Evolutionary conservation across 2,888 invertebrate species (phyloP).

Genomic region (Trichogramma dendrolimi): DNA sequence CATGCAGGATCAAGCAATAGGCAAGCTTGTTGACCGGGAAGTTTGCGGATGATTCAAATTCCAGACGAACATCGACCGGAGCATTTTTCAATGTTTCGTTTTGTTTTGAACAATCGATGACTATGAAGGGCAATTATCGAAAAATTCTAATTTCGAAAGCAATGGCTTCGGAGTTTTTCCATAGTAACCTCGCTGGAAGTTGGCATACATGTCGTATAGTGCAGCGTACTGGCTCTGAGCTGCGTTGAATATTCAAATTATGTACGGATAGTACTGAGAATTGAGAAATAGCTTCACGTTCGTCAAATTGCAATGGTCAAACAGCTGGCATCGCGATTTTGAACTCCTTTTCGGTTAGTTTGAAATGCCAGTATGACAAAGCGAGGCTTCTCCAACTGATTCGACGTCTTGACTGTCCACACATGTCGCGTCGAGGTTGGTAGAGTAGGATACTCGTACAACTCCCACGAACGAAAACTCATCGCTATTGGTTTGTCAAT

Average conservation of each 20-base stretch:
- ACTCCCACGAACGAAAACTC: slow-evolving; percentile 44
- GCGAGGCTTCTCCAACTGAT: slow-evolving; percentile 45
- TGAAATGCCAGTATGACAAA: too few relatives aligned
- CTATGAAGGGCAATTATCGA: background rate
- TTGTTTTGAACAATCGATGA: slow-evolving; percentile 13
- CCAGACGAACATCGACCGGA: slow-evolving; percentile 19
- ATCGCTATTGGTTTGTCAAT: too few relatives aligned
- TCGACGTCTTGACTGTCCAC: slow-evolving; percentile 39
- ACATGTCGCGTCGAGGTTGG: slow-evolving; percentile 39
- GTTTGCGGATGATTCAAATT: slow-evolving; percentile 17
- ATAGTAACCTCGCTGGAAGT: slow-evolving; percentile 31
- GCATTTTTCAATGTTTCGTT: slow-evolving; percentile 20
- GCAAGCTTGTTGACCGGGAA: slow-evolving; percentile 8
- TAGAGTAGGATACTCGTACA: slow-evolving; percentile 43
- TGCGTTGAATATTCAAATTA: slow-evolving; percentile 20
- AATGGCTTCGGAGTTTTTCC: slow-evolving; percentile 8
- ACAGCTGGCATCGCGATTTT: too few relatives aligned
- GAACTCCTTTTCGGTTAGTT: too few relatives aligned
- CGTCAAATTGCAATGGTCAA: slow-evolving; percentile 39
- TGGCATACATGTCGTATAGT: slow-evolving; percentile 23
- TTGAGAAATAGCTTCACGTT: slow-evolving; percentile 45
- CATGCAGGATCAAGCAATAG: slow-evolving; percentile 18
- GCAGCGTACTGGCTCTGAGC: slow-evolving; percentile 10
- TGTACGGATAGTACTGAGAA: slow-evolving; percentile 43
- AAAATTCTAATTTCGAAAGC: background rate